Percentiles rank a stretch among this genome's conserved stretches.
phyloP scores from a whole-genome alignment of 2,113 vertebrate species.

The Rhadina sibilatrix region DNA sequence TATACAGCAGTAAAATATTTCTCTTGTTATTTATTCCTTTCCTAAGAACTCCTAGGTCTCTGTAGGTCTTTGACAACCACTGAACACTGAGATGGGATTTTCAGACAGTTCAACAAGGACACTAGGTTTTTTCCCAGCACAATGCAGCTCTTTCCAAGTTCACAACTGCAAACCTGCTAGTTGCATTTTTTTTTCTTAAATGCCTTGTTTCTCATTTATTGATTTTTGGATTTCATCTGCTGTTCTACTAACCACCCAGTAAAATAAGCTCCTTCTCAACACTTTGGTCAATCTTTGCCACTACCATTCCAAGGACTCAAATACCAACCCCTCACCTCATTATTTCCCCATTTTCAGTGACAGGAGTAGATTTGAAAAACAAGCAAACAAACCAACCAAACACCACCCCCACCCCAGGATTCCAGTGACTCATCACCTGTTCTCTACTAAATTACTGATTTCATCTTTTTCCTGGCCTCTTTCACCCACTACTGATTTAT shows the following conservation, averaged over 20 bases:
- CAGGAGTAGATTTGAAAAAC: neutral
- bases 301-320: neutral
- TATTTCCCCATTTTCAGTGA: neutral
- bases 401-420: neutral
- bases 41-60: neutral
- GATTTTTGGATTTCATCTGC: neutral
- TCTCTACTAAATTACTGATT: neutral
- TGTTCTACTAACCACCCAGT: neutral
- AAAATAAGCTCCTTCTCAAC: neutral
- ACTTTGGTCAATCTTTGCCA: neutral
- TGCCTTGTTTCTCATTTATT: neutral
- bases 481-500: neutral
- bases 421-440: neutral
- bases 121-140: neutral
- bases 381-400: neutral
- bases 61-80: neutral
- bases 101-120: neutral
- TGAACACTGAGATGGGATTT: neutral
- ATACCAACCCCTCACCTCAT: rapidly evolving
- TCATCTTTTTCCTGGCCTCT: neutral
- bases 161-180: neutral
- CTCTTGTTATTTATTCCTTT: neutral
- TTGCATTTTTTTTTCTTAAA: neutral
- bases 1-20: neutral
- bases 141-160: neutral